phyloP scores from a whole-genome alignment of 2,113 vertebrate species.

The Megaceryle torquata region DNA sequence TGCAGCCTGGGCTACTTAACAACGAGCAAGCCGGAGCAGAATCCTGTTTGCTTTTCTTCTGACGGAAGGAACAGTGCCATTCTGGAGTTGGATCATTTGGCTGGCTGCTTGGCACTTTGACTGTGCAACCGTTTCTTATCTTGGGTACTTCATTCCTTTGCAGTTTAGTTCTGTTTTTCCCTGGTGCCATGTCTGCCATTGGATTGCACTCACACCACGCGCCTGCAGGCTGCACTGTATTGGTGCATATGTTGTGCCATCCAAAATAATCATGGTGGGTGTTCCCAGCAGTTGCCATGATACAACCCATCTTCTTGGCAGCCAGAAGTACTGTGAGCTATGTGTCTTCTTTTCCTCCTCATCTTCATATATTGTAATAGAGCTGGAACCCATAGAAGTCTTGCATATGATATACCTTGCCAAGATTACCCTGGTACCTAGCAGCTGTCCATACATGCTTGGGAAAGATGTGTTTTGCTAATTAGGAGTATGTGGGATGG shows the following conservation, averaged over 20 bases:
- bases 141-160: background rate
- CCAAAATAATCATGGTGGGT: background rate
- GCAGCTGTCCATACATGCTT: background rate
- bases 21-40: background rate
- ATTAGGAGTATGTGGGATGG: background rate
- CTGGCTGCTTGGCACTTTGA: fast-evolving
- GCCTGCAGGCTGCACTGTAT: background rate
- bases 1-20: background rate
- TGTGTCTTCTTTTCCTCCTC: background rate
- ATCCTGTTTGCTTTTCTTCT: background rate
- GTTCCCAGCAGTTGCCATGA: background rate
- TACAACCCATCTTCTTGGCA: background rate
- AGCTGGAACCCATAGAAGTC: background rate
- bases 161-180: background rate
- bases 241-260: background rate
- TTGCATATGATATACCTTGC: background rate
- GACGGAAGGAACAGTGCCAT: fast-evolving
- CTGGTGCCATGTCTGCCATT: fast-evolving
- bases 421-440: background rate
- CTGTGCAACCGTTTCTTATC: background rate
- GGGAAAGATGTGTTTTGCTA: background rate
- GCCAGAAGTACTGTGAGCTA: background rate
- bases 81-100: background rate
- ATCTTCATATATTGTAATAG: background rate
- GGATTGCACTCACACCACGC: fast-evolving